Percentiles rank a stretch among this genome's conserved stretches.
Evolutionary conservation across 2,797 vertebrate genomes (phyloP).

Genomic region (Craterocephalus amniculus): DNA sequence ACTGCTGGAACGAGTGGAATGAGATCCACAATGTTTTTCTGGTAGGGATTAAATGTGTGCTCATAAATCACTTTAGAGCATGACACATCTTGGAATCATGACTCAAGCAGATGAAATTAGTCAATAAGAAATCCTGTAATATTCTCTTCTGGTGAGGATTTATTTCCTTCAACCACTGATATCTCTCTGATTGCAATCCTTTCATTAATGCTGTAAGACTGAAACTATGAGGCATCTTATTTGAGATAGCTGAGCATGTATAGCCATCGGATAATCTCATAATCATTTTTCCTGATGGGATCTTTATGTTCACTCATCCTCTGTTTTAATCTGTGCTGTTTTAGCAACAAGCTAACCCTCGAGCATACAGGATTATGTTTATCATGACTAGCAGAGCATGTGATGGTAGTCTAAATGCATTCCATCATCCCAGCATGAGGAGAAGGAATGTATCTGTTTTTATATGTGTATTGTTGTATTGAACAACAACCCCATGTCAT

Average conservation of each 20-base stretch:
- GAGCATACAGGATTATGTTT: not conserved
- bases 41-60: too few relatives aligned
- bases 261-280: not conserved
- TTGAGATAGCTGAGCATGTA: not conserved
- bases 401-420: not conserved
- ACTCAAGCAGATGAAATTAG: not conserved
- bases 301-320: too few relatives aligned
- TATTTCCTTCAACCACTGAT: not conserved
- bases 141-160: not conserved
- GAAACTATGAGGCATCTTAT: not conserved
- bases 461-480: not conserved
- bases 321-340: too few relatives aligned
- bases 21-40: too few relatives aligned
- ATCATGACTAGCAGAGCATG: not conserved
- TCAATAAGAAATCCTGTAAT: not conserved
- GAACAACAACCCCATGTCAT: not conserved
- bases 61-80: not conserved
- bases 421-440: not conserved
- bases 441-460: not conserved
- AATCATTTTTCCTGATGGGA: too few relatives aligned
- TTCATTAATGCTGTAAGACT: not conserved
- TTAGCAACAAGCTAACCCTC: not conserved
- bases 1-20: too few relatives aligned
- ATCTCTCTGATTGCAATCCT: not conserved
- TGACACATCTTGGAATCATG: not conserved